Evolutionary conservation across 2,888 invertebrate genomes (phyloP), one percentile per base, ranked within the genome.

Genomic region (Slavum lentiscoides): DNA sequence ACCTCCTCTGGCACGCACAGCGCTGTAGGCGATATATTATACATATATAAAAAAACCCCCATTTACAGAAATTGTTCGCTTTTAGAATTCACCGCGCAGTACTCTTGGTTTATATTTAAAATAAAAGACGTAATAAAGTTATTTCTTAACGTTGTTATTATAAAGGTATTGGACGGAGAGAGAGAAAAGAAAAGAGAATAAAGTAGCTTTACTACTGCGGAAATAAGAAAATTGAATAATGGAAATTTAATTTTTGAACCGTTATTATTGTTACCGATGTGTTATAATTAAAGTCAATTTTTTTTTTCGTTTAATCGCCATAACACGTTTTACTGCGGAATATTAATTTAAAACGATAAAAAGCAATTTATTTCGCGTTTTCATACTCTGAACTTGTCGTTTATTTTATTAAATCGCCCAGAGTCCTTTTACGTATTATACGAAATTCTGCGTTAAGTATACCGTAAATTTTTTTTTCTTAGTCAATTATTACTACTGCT

Each of bases 61-160:
- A n/a, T n/a, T 49, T 43, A 49, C n/a, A 75, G 68, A 75, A 68
- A 15, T 68, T 67, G 59, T 68, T 59, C 49, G n/a, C 43, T 75
- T 59, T 75, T 68, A 59, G 23, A 75, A 66, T 68, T 59, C 43
- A 67, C n/a, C 43, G 43, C 67, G 49, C n/a, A 67, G 58, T 67
- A 67, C 67, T 58, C 68, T 39, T 68, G 49, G 43, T 67, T 75
- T 67, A 75, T 58, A 75, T 75, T 75, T 49, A 13, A 68, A 75
- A 75, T 67, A 68, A 59, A 68, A 59, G 15, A 75, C 30, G 30
- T 68, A 49, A 75, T 68, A 43, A 43, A 68, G 43, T 75, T 75
- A 66, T 67, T 66, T 55, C 17, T 55, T 75, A 49, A 58, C 67
- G 30, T 59, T 23, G 58, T 75, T 68, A 30, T 30, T 30, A n/a